A percentile compares a stretch with the other conserved stretches of the same genome.
phyloP scores from a whole-genome alignment of 2,888 invertebrate species.

The Terebella lapidaria region DNA sequence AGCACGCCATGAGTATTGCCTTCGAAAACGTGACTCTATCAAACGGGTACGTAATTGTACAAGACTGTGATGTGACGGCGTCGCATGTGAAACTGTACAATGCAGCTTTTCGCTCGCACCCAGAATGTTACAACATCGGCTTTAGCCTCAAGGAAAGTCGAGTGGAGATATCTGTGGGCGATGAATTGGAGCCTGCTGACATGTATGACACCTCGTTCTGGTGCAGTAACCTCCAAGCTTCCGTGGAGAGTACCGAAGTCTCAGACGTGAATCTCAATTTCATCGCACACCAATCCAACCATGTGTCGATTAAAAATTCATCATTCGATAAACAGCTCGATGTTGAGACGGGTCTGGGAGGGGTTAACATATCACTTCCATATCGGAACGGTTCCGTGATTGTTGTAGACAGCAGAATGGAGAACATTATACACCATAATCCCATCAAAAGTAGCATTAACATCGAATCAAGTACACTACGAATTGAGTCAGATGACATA shows the following conservation, averaged over 20 bases:
- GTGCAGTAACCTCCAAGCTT: not conserved
- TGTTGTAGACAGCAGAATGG: slow-evolving; percentile 6
- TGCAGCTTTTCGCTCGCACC: too few species aligned
- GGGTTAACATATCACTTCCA: slow-evolving; percentile 8
- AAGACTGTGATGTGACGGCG: too few species aligned
- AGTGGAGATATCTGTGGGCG: too few species aligned
- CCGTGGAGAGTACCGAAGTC: not conserved
- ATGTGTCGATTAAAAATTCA: not conserved
- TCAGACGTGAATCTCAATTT: slow-evolving; percentile 2
- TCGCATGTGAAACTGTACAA: too few species aligned
- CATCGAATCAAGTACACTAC: slow-evolving; percentile 11
- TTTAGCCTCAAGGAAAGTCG: too few species aligned
- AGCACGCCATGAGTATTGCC: too few species aligned
- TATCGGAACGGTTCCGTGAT: not conserved
- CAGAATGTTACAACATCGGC: too few species aligned
- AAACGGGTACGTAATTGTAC: too few species aligned
- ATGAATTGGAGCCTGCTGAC: too few species aligned
- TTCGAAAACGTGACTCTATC: too few species aligned
- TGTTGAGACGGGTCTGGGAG: slow-evolving; percentile 13
- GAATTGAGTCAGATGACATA: slow-evolving; percentile 4
- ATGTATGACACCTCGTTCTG: not conserved
- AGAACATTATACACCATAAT: slow-evolving; percentile 8
- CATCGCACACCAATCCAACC: not conserved
- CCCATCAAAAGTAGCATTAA: slow-evolving; percentile 15
- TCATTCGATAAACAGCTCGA: slow-evolving; percentile 4